Base-by-base conservation (phyloP, 1,140 invertebrate species). In the Pseudomyrmex dendroicus region DNA sequence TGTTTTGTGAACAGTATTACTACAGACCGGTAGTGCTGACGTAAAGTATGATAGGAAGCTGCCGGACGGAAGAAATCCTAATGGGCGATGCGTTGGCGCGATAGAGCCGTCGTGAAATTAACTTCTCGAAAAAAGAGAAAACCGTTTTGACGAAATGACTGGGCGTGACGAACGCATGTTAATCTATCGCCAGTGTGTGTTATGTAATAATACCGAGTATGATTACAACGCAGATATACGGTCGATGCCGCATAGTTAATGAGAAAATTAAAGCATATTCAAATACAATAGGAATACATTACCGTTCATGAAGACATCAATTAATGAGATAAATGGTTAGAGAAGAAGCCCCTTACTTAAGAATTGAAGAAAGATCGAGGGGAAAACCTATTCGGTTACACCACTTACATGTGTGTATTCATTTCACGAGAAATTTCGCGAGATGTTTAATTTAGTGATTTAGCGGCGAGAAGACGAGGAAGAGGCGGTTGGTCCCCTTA, bases 81-180 rank as follows among this genome's bases (percentile, higher is more conserved):
- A 82, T 82, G 74, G 70, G 22, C 78, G 78, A 82, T 73, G 70
- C 70, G 57, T 62, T 48, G 59, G 10, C 48, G 78, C 78, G 78
- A 82, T 82, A 73, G 68, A 61, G 70, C 35, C 59, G 57, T 74
- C 35, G 59, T 64, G 20, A 63, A 82, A 82, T 82, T 73, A 82
- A 82, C 70, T 74, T 52, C 70, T 82, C 70, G 78, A 73, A 82
- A 73, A 52, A 82, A 73, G 61, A 52, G 50, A 82, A 57, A 63
- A 74, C 70, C 78, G 70, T 82, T 82, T 82, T 48, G 35, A 64
- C 61, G 78, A 74, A 82, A 82, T 82, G 59, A 82, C 78, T 82
- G 78, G 70, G 78, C 78, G 78, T 82, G 70, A 82, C 78, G 78
- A 70, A 74, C 70, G 78, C 68, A 50, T 82, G 67, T 74, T 63